These are phyloP conservation scores for Ligdia adustata DNA, from an alignment of 2,888 invertebrate genomes.

Conservation along the genomic window DNA sequence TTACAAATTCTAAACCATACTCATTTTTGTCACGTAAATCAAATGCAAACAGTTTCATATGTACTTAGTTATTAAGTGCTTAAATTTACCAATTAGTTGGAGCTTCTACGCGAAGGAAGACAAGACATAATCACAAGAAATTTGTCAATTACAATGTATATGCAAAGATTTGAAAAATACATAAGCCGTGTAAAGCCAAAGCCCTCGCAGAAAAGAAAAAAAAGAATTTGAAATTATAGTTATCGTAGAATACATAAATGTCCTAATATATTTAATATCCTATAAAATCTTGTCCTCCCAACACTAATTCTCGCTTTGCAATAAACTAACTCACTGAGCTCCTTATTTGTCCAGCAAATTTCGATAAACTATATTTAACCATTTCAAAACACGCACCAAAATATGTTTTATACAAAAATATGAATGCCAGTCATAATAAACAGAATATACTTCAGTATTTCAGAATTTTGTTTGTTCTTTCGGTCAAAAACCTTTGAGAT, in stretches of 20 bases:
- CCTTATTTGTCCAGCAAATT: slow-evolving; percentile 12
- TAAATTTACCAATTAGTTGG: neutral
- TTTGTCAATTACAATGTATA: too few relatives aligned
- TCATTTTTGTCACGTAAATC: slow-evolving; percentile 15
- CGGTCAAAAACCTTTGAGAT: slow-evolving; percentile 9
- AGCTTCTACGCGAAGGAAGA: neutral
- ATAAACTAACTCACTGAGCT: slow-evolving; percentile 22
- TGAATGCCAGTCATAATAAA: slow-evolving; percentile 47
- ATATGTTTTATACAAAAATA: slow-evolving; percentile 52
- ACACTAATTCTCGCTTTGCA: neutral
- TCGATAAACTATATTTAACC: slow-evolving; percentile 4
- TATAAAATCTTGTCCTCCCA: neutral
- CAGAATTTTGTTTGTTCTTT: slow-evolving; percentile 4
- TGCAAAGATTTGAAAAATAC: too few relatives aligned
- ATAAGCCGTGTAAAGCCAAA: too few relatives aligned
- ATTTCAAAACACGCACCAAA: neutral
- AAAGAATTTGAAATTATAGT: too few relatives aligned
- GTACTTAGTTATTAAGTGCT: slow-evolving; percentile 5
- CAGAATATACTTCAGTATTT: slow-evolving; percentile 16
- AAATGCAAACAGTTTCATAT: slow-evolving; percentile 20
- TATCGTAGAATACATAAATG: too few relatives aligned
- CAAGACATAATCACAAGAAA: too few relatives aligned
- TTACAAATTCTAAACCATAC: slow-evolving; percentile 46
- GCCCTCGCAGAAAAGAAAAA: too few relatives aligned
- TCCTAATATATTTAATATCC: too few relatives aligned